Evolutionary conservation across 1,140 invertebrate species (phyloP).

Genomic region (Caenorhabditis remanei): DNA sequence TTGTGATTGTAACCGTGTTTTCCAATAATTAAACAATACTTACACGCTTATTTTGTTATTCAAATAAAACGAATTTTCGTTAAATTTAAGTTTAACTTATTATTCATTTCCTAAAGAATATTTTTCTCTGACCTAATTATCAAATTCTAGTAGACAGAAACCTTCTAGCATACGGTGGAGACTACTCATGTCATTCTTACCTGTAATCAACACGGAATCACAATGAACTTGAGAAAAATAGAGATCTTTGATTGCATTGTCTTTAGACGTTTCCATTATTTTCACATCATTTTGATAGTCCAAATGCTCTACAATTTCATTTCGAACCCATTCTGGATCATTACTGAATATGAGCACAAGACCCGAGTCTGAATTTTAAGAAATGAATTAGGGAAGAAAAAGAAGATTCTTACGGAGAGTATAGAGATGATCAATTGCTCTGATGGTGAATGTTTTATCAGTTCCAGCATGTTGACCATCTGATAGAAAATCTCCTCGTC

Average conservation of each 20-base stretch:
- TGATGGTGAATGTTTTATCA: conserved; percentile 3
- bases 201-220: conserved; percentile 46
- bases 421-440: conserved; percentile 22
- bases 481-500: neutral
- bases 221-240: conserved; percentile 32
- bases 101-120: too few species aligned
- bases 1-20: too few species aligned
- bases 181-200: neutral
- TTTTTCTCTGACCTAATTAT: too few species aligned
- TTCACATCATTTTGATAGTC: conserved; percentile 32
- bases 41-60: too few species aligned
- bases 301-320: neutral
- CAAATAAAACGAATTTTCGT: too few species aligned
- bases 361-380: neutral
- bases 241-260: conserved; percentile 16
- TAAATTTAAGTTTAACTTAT: too few species aligned
- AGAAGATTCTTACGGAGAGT: neutral
- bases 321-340: neutral
- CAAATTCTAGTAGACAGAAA: too few species aligned
- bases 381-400: neutral
- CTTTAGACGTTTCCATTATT: neutral
- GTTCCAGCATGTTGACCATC: conserved; percentile 29
- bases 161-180: too few species aligned
- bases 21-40: too few species aligned
- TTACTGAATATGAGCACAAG: conserved; percentile 16